Evolutionary conservation across 2,888 invertebrate species (phyloP).

Genomic region (Xanthia togata): DNA sequence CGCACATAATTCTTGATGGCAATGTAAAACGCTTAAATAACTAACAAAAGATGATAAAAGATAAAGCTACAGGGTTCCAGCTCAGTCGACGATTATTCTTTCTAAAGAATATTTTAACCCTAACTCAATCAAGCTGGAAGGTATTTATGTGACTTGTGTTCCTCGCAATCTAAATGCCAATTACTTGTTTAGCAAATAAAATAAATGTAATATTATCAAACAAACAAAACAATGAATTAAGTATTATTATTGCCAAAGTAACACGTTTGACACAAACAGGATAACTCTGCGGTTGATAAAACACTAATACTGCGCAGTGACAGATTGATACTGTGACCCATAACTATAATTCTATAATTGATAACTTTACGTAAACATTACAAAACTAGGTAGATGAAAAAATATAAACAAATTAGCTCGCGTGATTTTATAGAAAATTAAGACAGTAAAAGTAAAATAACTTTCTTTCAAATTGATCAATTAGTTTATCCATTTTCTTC

Average conservation of each 20-base stretch:
- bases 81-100: background rate
- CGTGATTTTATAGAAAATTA: background rate
- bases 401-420: background rate
- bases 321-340: constrained; percentile 23
- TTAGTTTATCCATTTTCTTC: background rate
- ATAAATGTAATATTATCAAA: constrained; percentile 19
- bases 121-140: background rate
- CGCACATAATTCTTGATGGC: no score
- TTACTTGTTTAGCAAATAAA: background rate
- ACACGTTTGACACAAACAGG: constrained; percentile 50
- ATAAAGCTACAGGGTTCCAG: background rate
- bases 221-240: constrained; percentile 24
- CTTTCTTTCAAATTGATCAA: background rate
- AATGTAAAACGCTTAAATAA: background rate
- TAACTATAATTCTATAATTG: constrained; percentile 13
- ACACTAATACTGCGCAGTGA: constrained; percentile 41
- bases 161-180: background rate
- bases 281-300: constrained; percentile 47
- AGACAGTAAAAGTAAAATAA: no score
- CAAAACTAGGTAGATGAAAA: background rate
- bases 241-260: constrained; percentile 26
- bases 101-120: background rate
- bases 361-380: constrained; percentile 6
- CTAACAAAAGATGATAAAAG: background rate
- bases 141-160: no score